Conservation (phyloP, 1,140 invertebrate genomes). For the Eriosoma lanigerum region DNA sequence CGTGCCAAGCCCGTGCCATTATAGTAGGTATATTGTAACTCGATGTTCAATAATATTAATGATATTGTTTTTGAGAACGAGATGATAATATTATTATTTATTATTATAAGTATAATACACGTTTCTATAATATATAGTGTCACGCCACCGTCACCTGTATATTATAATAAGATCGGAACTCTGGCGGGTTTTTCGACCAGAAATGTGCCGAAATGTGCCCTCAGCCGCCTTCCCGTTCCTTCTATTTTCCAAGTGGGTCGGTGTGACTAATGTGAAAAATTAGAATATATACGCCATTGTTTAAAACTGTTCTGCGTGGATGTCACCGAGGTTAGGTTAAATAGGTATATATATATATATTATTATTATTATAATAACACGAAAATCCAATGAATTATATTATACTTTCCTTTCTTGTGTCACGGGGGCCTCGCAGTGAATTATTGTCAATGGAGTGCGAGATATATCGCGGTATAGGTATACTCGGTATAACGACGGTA, state of each 20-base stretch:
- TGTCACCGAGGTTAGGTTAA: no score
- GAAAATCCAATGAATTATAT: slow-evolving; percentile 22
- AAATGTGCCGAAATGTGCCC: slow-evolving; percentile 26
- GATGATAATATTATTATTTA: no score
- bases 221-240: slow-evolving; percentile 1
- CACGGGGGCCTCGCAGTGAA: slow-evolving; percentile 12
- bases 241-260: slow-evolving; percentile 15
- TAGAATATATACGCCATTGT: slow-evolving; percentile 40
- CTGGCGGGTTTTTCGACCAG: slow-evolving; percentile 2
- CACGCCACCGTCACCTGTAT: neutral
- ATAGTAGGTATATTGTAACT: no score
- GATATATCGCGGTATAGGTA: neutral
- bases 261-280: slow-evolving; percentile 44
- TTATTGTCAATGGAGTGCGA: slow-evolving; percentile 20
- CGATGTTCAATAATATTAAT: no score
- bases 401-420: slow-evolving; percentile 35
- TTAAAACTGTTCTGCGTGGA: slow-evolving; percentile 20
- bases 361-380: neutral
- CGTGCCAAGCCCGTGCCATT: no score
- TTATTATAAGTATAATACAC: no score
- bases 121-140: neutral
- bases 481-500: neutral
- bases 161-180: neutral
- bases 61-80: no score
- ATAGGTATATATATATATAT: no score